Percentiles rank a stretch among this genome's conserved stretches.
Conservation (phyloP, 1,140 invertebrate genomes). For the Cardiocondyla obscurior region DNA sequence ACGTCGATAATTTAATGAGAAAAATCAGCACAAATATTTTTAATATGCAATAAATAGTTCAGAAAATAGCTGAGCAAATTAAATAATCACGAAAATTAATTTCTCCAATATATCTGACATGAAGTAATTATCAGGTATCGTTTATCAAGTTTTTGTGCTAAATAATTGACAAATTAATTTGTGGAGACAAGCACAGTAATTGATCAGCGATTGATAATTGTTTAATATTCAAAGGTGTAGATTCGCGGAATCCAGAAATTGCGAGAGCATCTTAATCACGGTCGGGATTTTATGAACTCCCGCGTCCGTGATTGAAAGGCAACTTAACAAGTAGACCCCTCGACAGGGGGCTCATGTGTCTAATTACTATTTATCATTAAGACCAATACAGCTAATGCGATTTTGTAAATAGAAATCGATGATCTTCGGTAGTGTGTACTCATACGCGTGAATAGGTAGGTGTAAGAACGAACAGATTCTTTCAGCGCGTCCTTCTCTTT, state of each 20-base stretch:
- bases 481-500: background rate
- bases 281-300: background rate
- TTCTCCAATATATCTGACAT: background rate
- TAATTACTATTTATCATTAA: constrained; percentile 44
- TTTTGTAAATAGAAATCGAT: constrained; percentile 50
- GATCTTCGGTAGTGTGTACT: constrained; percentile 45
- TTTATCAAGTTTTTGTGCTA: background rate
- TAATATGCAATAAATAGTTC: background rate
- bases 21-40: background rate
- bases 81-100: background rate
- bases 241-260: background rate
- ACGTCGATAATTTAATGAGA: background rate
- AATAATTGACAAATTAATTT: background rate
- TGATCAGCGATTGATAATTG: background rate
- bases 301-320: constrained; percentile 18
- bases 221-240: background rate
- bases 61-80: background rate
- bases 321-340: constrained; percentile 40
- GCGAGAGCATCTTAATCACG: constrained; percentile 39
- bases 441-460: constrained; percentile 40
- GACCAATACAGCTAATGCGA: constrained; percentile 11
- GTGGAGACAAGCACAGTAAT: background rate
- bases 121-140: background rate
- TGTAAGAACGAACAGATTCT: constrained; percentile 39
- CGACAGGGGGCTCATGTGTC: constrained; percentile 55